Evolutionary conservation across 30 jellyfish, hydroid and myxozoan species (phyloP), one percentile per base, ranked within the genome.

Genomic region (Haliclystus octoradiatus): DNA sequence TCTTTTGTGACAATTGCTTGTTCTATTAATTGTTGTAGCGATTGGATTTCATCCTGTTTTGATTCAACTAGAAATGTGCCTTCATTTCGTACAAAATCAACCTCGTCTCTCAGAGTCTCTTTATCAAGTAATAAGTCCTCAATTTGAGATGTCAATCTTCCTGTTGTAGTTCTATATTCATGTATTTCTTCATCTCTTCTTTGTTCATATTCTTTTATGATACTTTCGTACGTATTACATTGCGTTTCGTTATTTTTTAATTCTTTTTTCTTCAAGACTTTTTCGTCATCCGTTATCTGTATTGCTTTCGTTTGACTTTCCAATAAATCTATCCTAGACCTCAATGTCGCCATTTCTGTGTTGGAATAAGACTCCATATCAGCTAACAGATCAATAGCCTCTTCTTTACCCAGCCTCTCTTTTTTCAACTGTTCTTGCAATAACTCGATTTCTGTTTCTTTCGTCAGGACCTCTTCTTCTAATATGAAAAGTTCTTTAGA

Each of bases 81-180:
- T 68, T 79, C 92, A 5, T 50, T 50, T 51, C 65, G 62, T 31
- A 79, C 22, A 1, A 49, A 63, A 4, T 79, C 92, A 15, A 79
- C 65, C 40, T 79, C 92, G 1, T 79, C 92, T 46, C 70, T 79
- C 65, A 69, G 50, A 49, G 70, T 81, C 40, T 69, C 92, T 69
- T 79, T 79, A 40, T 79, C 67, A 34, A 67, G 70, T 14, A 79
- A 50, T 66, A 79, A 33, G 33, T 33, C 31, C 40, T 67, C 70
- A 53, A 79, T 65, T 32, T 79, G 82, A 15, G 53, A 40, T 83
- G 70, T 79, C 1, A 79, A 62, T 34, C 31, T 83, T 29, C 70
- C 92, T 74, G 70, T 63, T 52, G 63, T 81, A 4, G 62, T 71
- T 2, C 53, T 62, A 70, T 79, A 68, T 26, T 79, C 81, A 28